Conservation (phyloP, 23 tunicate species). For the Styela clava region DNA sequence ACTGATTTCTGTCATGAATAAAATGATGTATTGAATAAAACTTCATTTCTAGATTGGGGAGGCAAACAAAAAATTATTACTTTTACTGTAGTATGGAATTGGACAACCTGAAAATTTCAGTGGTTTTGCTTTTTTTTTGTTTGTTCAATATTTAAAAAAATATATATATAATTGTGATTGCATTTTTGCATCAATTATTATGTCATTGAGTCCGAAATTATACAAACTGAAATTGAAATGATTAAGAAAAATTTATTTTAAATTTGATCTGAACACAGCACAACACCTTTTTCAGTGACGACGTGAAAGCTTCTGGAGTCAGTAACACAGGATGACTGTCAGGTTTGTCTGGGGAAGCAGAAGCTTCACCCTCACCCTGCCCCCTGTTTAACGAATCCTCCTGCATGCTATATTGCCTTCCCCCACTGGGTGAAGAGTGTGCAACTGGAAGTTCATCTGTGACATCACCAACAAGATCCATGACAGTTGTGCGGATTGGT, state of each 20-base stretch:
- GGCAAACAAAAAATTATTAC: too few relatives aligned
- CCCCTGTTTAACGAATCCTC: not conserved
- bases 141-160: not conserved
- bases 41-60: too few relatives aligned
- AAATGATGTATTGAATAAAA: too few relatives aligned
- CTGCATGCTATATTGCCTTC: not conserved
- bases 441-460: slow-evolving; percentile 23
- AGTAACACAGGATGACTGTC: slow-evolving; percentile 52
- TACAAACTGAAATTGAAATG: not conserved
- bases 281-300: slow-evolving; percentile 53
- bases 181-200: not conserved
- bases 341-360: slow-evolving; percentile 30
- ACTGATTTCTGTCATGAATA: too few relatives aligned
- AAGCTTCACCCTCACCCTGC: slow-evolving; percentile 40
- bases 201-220: not conserved
- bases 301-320: slow-evolving; percentile 72
- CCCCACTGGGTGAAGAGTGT: slow-evolving; percentile 23
- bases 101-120: too few relatives aligned
- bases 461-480: slow-evolving; percentile 3
- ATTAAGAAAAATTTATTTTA: too few relatives aligned
- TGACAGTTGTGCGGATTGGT: not conserved
- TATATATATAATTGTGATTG: not conserved
- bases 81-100: too few relatives aligned
- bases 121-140: too few relatives aligned
- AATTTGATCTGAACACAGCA: too few relatives aligned